Evolutionary conservation across 2,113 vertebrate species (phyloP), one percentile per base, ranked within the genome.

Genomic region (Heterochromis multidens): DNA sequence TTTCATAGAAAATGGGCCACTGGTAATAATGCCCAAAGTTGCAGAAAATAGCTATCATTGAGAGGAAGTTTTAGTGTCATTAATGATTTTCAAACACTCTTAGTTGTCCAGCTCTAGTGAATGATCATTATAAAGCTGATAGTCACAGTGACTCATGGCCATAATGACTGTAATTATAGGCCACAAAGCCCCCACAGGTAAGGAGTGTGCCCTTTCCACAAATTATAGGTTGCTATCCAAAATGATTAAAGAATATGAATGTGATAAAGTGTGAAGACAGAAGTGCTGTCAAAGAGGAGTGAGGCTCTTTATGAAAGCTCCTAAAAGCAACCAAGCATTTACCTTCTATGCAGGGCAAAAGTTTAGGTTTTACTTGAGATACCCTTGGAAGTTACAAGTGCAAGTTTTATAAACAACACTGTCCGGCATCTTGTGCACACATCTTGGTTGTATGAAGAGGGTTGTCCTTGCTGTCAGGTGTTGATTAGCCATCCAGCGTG

Each of bases 141-240:
- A 90, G 85, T 90, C 46, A 35, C 63, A 46, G 59, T 93, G 93
- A 94, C 80, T 92, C 91, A 86, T 83, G 79, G 43, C 83, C 81
- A 54, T 93, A 90, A 94, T 87, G 79, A 91, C 90, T 93, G 35
- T 91, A 91, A 94, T 94, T 90, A 93, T 33, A 67, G 52, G 29
- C 77, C 23, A 21, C 81, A 88, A 74, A 84, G 80, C 85, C 77
- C 60, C 81, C 77, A 86, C 83, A 88, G 90, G 67, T 88, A 84
- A 90, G 86, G 65, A 88, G 60, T 60, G 35, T 85, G 89, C 77
- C 90, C 88, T 93, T 88, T 89, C 62, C 61, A 54, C 77, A 88
- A 92, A 95, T 94, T 87, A 93, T 85, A 87, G 84, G 84, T 81
- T 91, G 74, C 90, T 82, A 77, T 77, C 70, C 70, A 78, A 72